Evolutionary conservation across 1,140 invertebrate species (phyloP), one percentile per base, ranked within the genome.

Genomic region (Listronotus bonariensis): DNA sequence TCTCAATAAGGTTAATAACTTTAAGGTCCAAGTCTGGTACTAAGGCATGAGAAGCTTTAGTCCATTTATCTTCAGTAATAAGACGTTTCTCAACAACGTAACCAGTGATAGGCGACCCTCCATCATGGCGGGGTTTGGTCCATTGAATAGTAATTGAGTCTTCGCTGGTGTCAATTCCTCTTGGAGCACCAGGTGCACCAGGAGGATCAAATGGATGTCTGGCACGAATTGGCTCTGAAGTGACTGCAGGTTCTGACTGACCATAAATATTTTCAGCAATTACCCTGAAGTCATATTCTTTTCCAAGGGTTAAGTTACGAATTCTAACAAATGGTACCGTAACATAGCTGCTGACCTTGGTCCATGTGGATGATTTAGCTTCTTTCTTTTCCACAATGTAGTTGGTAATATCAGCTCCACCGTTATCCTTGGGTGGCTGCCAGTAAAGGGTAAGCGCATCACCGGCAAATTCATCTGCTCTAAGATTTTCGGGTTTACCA

Each of bases 221-320:
- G 0, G 96, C 96, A 68, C 87, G 87, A 68, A 98, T 92, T 11
- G 96, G 90, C 77, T 96, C 92, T 14, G 85, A 85, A 0, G 95
- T 97, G 34, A 85, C 86, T 9, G 90, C 90, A 7, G 96, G 94
- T 69, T 99, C 96, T 26, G 95, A 97, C 59, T 92, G 88, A 40
- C 97, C 97, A 74, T 97, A 96, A 74, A 95, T 88, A 80, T 99
- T 99, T 80, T 99, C 97, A 55, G 97, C 97, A 84, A 95, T 91
- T 1, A 99, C 96, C 62, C 96, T 86, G 87, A 99, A 99, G 70
- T 99, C 96, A 78, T 99, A 99, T 34, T 93, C 89, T 67, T 87
- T 87, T 38, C 95, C 95, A 17, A 97, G 89, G 1, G 87, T 89
- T 26, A 99, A 81, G 78, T 98, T 98, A 48, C 95, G 88, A 14